Conservation (phyloP, 1,140 invertebrate genomes). For the Drosophila subobscura region DNA sequence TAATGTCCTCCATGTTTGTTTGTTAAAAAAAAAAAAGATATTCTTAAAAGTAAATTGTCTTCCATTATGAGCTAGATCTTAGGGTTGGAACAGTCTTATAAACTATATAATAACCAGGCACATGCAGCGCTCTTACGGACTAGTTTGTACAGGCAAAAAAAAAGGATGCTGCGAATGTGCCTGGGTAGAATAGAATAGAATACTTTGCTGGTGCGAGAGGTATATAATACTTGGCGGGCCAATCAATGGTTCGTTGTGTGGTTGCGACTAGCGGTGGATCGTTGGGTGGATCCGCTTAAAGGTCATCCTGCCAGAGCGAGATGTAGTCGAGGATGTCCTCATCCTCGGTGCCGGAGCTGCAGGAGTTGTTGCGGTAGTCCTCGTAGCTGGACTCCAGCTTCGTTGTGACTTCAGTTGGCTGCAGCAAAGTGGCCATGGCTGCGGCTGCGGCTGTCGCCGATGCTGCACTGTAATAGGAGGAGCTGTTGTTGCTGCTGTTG, state of each 20-base stretch:
- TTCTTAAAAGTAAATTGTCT: conserved; percentile 70
- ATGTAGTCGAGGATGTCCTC: conserved; percentile 96
- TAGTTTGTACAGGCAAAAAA: conserved; percentile 67
- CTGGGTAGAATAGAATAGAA: conserved; percentile 35
- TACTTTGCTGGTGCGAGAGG: conserved; percentile 64
- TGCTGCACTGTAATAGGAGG: conserved; percentile 23
- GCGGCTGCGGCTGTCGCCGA: conserved; percentile 19
- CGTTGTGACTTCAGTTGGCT: conserved; percentile 13
- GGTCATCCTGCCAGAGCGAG: conserved; percentile 91
- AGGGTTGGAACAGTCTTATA: conserved; percentile 36
- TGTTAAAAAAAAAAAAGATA: conserved; percentile 51
- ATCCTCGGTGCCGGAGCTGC: conserved; percentile 87
- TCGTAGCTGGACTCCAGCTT: conserved; percentile 61
- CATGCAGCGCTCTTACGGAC: conserved; percentile 52
- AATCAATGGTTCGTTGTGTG: conserved; percentile 61
- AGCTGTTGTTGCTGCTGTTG: conserved; percentile 26
- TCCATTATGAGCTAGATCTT: conserved; percentile 63
- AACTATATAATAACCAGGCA: conserved; percentile 69
- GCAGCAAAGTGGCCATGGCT: conserved; percentile 6
- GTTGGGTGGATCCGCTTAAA: conserved; percentile 15
- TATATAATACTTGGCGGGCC: conserved; percentile 71
- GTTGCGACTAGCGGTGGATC: conserved; percentile 56
- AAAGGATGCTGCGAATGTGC: conserved; percentile 16
- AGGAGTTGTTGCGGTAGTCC: conserved; percentile 73
- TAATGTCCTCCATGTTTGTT: conserved; percentile 75